Evolutionary conservation across 2,888 invertebrate genomes (phyloP).

Genomic region (Clanis bilineata): DNA sequence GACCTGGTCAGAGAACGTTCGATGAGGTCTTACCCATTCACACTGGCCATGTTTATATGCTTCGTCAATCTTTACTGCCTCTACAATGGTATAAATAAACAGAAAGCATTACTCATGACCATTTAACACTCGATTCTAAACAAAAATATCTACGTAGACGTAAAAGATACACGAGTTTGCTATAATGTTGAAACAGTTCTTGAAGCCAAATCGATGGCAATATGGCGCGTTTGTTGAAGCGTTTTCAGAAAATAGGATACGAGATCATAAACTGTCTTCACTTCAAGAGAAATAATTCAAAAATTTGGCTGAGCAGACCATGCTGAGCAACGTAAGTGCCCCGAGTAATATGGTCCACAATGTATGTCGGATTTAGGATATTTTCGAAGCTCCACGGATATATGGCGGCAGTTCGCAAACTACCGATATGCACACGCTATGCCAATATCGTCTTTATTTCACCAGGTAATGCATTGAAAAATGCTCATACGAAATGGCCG

Average conservation of each 20-base stretch:
- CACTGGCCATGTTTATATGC: too few species aligned
- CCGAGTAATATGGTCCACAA: constrained; percentile 62
- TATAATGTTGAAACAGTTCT: constrained; percentile 45
- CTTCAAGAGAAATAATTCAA: constrained; percentile 69
- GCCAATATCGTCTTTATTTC: constrained; percentile 39
- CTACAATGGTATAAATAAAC: too few species aligned
- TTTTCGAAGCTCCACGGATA: constrained; percentile 57
- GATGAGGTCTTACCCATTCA: too few species aligned
- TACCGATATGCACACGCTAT: constrained; percentile 46
- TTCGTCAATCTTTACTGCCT: too few species aligned
- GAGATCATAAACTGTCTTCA: constrained; percentile 70
- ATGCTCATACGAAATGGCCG: constrained; percentile 1
- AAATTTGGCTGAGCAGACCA: constrained; percentile 70
- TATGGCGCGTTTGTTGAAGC: constrained; percentile 51
- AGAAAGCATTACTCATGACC: too few species aligned
- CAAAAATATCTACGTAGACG: not conserved
- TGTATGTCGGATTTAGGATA: constrained; percentile 62
- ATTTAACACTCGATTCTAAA: not conserved
- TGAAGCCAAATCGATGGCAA: constrained; percentile 60
- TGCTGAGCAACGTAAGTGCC: constrained; percentile 57
- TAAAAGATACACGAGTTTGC: constrained; percentile 36
- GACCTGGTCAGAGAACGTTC: too few species aligned
- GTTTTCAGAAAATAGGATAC: constrained; percentile 59
- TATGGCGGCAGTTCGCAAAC: constrained; percentile 50
- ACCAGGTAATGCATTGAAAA: constrained; percentile 6